Evolutionary conservation across 2,888 invertebrate genomes (phyloP), one percentile per base, ranked within the genome.

Genomic region (Acleris literana): DNA sequence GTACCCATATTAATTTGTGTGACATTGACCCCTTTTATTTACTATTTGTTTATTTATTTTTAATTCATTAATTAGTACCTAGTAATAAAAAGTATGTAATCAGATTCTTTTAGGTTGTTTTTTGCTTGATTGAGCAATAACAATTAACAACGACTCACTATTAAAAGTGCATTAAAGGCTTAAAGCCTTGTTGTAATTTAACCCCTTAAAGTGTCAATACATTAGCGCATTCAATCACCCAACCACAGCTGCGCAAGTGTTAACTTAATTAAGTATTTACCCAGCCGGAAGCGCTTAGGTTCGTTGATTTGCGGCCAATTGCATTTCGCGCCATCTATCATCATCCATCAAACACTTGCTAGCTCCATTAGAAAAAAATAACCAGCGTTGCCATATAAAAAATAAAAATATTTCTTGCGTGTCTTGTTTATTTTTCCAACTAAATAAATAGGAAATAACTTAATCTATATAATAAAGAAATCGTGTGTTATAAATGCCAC

Each of bases 261-360:
- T 48, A 62, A 55, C 49, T 49, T 18, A 49, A 18, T 33, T 62
- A 55, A 39, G 16, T 62, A 39, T 55, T 62, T 55, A 48, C 62
- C 48, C 55, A 62, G 48, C 62, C 46, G 20, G 29, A 62, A 63
- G 63, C 39, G 51, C 55, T 55, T 55, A 53, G 43, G 62, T 46
- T 29, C 54, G 62, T 48, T 56, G 63, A 74, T 72, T 71, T 48
- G 62, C 68, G 68, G 64, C 17, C 22, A 48, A 71, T 58, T 68
- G 64, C 68, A 18, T 69, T 78, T 79, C 77, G 68, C 77, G 76
- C 74, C 71, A 79, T 83, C 77, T 69, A 73, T 83, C 84, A 83
- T 79, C 77, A 81, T 83, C 76, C 79, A 74, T 83, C 83, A 82
- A 75, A 72, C 74, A 70, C 72, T 65, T 72, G 69, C 69, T 70